Conservation (phyloP, 1,140 invertebrate genomes). For the Holotrichia oblita region DNA sequence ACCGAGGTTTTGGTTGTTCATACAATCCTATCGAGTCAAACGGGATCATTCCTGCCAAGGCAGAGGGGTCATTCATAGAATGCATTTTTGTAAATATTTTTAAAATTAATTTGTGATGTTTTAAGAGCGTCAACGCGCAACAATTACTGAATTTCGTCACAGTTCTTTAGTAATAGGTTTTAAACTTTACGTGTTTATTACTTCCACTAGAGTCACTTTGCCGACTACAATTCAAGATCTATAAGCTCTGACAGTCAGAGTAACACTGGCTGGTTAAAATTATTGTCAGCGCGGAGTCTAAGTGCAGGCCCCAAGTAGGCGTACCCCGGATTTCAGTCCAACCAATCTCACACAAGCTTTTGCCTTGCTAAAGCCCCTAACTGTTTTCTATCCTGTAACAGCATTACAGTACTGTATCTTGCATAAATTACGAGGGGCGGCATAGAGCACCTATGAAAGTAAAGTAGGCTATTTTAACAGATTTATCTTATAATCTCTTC, state of each 20-base stretch:
- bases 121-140: slow-evolving; percentile 21
- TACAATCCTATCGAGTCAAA: slow-evolving; percentile 88
- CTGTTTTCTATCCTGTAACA: slow-evolving; percentile 43
- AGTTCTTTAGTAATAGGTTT: slow-evolving; percentile 13
- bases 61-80: slow-evolving; percentile 74
- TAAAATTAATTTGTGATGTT: not conserved
- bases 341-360: slow-evolving; percentile 43
- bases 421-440: slow-evolving; percentile 40
- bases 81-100: slow-evolving; percentile 58
- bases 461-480: slow-evolving; percentile 52
- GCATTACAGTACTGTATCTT: slow-evolving; percentile 43
- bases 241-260: slow-evolving; percentile 35
- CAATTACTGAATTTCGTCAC: not conserved
- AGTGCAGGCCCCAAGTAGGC: slow-evolving; percentile 40
- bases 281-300: slow-evolving; percentile 25
- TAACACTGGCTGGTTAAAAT: slow-evolving; percentile 35
- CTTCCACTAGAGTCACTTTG: not conserved
- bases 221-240: not conserved
- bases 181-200: not conserved
- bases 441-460: slow-evolving; percentile 53
- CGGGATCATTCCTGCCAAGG: slow-evolving; percentile 78
- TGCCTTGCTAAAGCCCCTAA: slow-evolving; percentile 34
- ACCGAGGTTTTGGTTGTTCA: slow-evolving; percentile 86
- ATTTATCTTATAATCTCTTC: slow-evolving; percentile 55
- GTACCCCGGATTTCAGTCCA: slow-evolving; percentile 25